Evolutionary conservation across 2,888 invertebrate genomes (phyloP), one percentile per base, ranked within the genome.

Genomic region (Cephus rjabovi): DNA sequence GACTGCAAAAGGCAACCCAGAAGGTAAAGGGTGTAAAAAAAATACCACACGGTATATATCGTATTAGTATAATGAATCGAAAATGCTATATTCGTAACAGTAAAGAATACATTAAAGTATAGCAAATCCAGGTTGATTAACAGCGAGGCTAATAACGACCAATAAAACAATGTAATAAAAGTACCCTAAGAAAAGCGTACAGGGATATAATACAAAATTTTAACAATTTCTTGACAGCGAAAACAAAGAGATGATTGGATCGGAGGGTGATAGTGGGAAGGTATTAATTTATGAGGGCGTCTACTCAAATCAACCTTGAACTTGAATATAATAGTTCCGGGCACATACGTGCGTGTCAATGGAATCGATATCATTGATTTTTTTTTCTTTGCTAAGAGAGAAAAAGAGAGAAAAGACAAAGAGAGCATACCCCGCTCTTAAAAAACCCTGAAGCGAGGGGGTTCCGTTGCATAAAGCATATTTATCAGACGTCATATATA

Each of bases 381-480:
- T 84, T 83, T 81, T 81, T 76, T 23, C 69, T 40, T 78, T 35
- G 35, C 12, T 12, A 35, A 82, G 84, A 84, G 79, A 73, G 40
- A 71, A 37, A 75, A 68, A 40, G 68, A 40, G 75, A 56, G 75
- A 83, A 81, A 79, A 81, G 81, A 76, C 80, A 70, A 77, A 77
- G 80, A 80, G 84, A 83, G 81, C 79, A 82, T 81, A 84, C 82
- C 82, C 92, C 92, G 81, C 40, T 84, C 70, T 81, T 83, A 83
- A 80, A 81, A 83, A 86, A 89, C 92, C 89, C 73, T 75, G 68
- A 70, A 69, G 85, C 86, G 87, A 86, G 89, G 90, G 92, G 56
- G 56, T 23, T 9, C 23, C 56, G 56, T 56, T 56, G 56, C 23
- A 56, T 33, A 89, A 80, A 81, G 82, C 76, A 78, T 78, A 78